phyloP scores from a whole-genome alignment of 2,797 vertebrate species.

The Neosalanx taihuensis region DNA sequence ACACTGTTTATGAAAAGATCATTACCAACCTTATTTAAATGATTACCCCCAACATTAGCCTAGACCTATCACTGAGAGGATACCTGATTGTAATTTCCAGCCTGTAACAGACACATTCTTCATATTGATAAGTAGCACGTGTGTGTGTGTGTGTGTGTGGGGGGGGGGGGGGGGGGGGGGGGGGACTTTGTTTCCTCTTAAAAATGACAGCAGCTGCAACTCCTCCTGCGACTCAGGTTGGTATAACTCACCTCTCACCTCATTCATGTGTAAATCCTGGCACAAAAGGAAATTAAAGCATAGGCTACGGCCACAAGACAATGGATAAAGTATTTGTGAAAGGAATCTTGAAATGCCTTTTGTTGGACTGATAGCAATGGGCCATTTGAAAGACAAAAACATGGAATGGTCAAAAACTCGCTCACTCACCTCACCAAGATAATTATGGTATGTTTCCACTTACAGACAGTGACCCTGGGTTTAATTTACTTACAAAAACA shows the following conservation, averaged over 20 bases:
- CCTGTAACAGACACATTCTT: neutral
- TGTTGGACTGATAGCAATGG: too few species aligned
- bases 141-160: too few species aligned
- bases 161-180: too few species aligned
- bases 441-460: too few species aligned
- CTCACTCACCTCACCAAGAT: neutral
- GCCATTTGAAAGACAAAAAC: neutral
- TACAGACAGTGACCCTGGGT: neutral
- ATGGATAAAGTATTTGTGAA: neutral
- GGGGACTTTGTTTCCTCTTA: constrained; percentile 6
- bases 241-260: constrained; percentile 49
- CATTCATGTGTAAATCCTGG: constrained; percentile 61
- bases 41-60: too few species aligned
- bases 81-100: neutral
- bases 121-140: too few species aligned
- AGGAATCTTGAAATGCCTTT: neutral
- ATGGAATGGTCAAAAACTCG: neutral
- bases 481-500: neutral
- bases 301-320: constrained; percentile 15
- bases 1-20: too few species aligned
- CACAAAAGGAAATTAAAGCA: constrained; percentile 35
- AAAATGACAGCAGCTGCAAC: constrained; percentile 33
- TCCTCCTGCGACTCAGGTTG: constrained; percentile 36
- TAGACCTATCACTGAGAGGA: neutral
- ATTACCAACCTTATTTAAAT: too few species aligned